Evolutionary conservation across 1,140 invertebrate genomes (phyloP).

Genomic region (Nebria ingens): DNA sequence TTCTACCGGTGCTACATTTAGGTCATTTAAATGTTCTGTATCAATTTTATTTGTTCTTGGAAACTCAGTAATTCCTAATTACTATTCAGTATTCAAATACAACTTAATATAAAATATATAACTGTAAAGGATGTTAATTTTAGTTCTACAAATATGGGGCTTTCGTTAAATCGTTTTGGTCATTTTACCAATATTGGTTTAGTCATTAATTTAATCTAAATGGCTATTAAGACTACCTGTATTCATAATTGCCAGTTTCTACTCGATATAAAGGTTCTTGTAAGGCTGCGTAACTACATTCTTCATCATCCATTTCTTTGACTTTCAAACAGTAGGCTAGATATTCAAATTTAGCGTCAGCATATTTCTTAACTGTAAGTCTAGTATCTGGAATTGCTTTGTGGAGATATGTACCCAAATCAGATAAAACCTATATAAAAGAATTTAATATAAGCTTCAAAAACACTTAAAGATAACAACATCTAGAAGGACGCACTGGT

Average conservation of each 20-base stretch:
- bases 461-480: slow-evolving; percentile 13
- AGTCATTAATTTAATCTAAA: neutral
- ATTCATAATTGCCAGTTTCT: slow-evolving; percentile 98
- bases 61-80: no score
- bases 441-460: slow-evolving; percentile 15
- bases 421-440: slow-evolving; percentile 70
- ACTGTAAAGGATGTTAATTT: neutral
- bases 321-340: slow-evolving; percentile 96
- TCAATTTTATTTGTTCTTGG: slow-evolving; percentile 6
- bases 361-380: slow-evolving; percentile 94
- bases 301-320: slow-evolving; percentile 98
- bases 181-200: no score
- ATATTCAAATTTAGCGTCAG: slow-evolving; percentile 97
- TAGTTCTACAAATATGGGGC: neutral
- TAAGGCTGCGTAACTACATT: slow-evolving; percentile 85
- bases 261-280: slow-evolving; percentile 95
- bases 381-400: slow-evolving; percentile 98
- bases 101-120: no score
- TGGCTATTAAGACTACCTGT: slow-evolving; percentile 55
- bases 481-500: slow-evolving; percentile 51
- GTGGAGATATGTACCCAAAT: slow-evolving; percentile 90
- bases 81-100: no score
- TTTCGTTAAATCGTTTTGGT: no score
- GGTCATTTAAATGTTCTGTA: neutral
- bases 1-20: no score